phyloP scores from a whole-genome alignment of 2,797 vertebrate genomes.

The Fringilla coelebs region DNA sequence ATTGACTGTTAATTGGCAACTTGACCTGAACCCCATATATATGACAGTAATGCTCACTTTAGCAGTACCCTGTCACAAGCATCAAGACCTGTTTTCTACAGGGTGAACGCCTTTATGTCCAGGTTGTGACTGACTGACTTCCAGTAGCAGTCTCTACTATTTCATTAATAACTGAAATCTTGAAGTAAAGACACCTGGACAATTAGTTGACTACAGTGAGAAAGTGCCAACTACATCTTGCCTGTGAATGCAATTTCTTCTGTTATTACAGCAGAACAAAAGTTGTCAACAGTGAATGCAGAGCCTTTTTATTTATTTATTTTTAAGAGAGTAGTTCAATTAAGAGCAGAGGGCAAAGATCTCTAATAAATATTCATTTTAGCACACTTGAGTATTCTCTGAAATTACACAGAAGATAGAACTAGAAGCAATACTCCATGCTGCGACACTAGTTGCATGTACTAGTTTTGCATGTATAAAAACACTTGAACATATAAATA shows the following conservation, averaged over 20 bases:
- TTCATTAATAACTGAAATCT: too few species aligned
- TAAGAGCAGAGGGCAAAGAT: not conserved
- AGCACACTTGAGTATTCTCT: not conserved
- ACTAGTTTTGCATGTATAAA: not conserved
- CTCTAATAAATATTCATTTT: not conserved
- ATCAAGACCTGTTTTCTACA: not conserved
- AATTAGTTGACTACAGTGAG: not conserved
- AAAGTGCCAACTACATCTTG: not conserved
- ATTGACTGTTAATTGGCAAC: not conserved
- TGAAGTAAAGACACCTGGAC: too few species aligned
- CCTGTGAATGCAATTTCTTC: not conserved
- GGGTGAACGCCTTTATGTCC: not conserved
- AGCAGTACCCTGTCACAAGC: not conserved
- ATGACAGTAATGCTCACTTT: not conserved
- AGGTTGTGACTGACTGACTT: not conserved
- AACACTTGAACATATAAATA: not conserved
- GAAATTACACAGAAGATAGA: not conserved
- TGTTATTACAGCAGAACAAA: not conserved
- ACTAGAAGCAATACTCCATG: not conserved
- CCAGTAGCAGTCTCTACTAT: not conserved
- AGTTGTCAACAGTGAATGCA: not conserved
- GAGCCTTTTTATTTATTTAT: not conserved
- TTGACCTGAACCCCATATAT: not conserved
- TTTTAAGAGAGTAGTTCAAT: not conserved
- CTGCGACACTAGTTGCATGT: not conserved